Evolutionary conservation across 2,113 vertebrate genomes (phyloP).

Genomic region (Platycercus adscitus): DNA sequence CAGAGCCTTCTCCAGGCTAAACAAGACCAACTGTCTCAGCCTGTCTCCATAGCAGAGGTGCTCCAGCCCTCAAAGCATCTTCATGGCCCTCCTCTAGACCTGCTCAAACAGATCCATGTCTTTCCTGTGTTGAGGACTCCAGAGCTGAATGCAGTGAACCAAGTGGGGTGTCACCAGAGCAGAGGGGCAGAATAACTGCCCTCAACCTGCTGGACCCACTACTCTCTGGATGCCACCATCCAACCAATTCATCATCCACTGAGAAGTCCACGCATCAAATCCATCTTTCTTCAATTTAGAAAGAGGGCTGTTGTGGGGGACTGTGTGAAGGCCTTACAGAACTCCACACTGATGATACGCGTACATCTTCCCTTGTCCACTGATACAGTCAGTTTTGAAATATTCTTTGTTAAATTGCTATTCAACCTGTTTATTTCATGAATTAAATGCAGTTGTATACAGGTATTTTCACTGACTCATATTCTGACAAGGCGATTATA

Average conservation of each 20-base stretch:
- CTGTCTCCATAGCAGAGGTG: not conserved
- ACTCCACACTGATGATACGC: not conserved
- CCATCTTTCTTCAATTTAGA: not conserved
- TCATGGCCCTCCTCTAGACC: not conserved
- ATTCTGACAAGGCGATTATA: not conserved
- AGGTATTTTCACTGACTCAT: not conserved
- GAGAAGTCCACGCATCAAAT: not conserved
- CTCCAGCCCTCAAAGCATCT: not conserved
- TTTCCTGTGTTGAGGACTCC: not conserved
- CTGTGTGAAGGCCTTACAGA: not conserved
- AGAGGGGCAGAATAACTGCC: not conserved
- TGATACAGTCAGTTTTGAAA: not conserved
- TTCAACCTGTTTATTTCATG: not conserved
- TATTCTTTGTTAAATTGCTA: not conserved
- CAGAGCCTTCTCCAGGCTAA: not conserved
- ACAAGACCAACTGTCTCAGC: not conserved
- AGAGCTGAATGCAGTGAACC: not conserved
- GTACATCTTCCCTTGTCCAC: not conserved
- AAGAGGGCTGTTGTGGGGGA: not conserved
- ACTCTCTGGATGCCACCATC: not conserved
- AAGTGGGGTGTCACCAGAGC: not conserved
- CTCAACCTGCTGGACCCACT: not conserved
- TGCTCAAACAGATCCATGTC: not conserved
- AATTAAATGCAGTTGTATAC: not conserved
- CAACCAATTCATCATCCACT: not conserved